Percentiles rank a stretch among this genome's conserved stretches.
phyloP scores from a whole-genome alignment of 2,888 invertebrate genomes.

The Callosobruchus maculatus region DNA sequence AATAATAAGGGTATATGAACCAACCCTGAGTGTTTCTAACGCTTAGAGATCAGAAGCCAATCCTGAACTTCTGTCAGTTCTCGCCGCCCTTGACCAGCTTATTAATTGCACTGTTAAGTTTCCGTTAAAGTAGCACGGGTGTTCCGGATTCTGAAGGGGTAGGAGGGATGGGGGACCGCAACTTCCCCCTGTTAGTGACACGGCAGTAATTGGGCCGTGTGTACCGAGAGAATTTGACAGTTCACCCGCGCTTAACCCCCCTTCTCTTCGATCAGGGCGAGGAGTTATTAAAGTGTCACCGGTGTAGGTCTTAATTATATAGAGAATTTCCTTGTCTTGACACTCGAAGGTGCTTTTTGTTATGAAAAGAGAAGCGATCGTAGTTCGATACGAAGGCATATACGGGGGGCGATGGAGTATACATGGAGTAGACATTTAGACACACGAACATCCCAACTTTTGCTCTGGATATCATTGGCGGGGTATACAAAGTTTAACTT shows the following conservation, averaged over 20 bases:
- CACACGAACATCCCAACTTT: no score
- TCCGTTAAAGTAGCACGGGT: conserved; percentile 21
- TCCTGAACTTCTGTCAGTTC: not conserved
- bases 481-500: no score
- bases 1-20: no score
- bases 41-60: conserved; percentile 15
- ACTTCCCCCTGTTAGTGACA: not conserved
- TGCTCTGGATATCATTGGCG: no score
- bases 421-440: no score
- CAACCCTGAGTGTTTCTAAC: not conserved
- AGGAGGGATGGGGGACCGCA: not conserved
- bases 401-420: not conserved
- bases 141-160: not conserved
- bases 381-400: not conserved
- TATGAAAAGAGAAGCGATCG: not conserved
- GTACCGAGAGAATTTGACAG: not conserved
- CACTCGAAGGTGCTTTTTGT: not conserved
- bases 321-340: not conserved
- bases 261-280: not conserved
- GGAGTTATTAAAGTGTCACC: not conserved
- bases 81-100: conserved; percentile 10
- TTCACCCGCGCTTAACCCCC: not conserved
- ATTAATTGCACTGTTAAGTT: conserved; percentile 30
- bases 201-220: not conserved
- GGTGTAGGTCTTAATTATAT: not conserved